Evolutionary conservation across 2,888 invertebrate species (phyloP).

Genomic region (Agrenia bidenticulata): DNA sequence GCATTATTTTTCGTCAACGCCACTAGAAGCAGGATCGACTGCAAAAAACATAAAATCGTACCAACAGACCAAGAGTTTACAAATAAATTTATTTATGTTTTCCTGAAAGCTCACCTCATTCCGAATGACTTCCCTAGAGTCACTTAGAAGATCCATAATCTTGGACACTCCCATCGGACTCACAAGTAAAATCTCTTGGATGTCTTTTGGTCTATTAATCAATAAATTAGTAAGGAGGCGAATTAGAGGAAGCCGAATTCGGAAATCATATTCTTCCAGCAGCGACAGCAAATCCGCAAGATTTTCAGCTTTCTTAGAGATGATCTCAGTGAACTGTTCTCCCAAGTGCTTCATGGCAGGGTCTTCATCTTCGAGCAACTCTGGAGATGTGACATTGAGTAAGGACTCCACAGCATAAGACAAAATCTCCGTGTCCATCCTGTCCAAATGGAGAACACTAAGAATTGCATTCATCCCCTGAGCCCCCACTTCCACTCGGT

Average conservation of each 20-base stretch:
- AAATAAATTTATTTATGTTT: no score
- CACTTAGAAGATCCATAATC: slow-evolving; percentile 92
- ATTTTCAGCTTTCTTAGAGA: slow-evolving; percentile 84
- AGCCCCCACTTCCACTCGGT: slow-evolving; percentile 93
- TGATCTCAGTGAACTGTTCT: slow-evolving; percentile 95
- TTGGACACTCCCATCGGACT: slow-evolving; percentile 97
- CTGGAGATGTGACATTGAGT: slow-evolving; percentile 81
- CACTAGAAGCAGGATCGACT: slow-evolving; percentile 81
- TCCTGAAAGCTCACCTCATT: slow-evolving; percentile 74
- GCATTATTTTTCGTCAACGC: slow-evolving; percentile 92
- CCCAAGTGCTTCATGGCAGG: slow-evolving; percentile 62
- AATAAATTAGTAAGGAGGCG: slow-evolving; percentile 85
- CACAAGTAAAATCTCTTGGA: slow-evolving; percentile 81
- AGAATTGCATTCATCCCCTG: slow-evolving; percentile 75
- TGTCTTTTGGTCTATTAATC: slow-evolving; percentile 77
- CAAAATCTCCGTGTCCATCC: slow-evolving; percentile 86
- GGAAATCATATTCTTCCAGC: slow-evolving; percentile 92
- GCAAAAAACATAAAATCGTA: slow-evolving; percentile 52
- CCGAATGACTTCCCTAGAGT: slow-evolving; percentile 90
- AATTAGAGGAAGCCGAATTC: slow-evolving; percentile 86
- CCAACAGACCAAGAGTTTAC: no score
- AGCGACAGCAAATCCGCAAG: slow-evolving; percentile 77
- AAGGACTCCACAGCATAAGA: slow-evolving; percentile 90
- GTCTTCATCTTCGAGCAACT: slow-evolving; percentile 73
- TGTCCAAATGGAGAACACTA: slow-evolving; percentile 81